A percentile compares a stretch with the other conserved stretches of the same genome.
These are phyloP conservation scores for Stomatorhinus walkeri DNA, from an alignment of 2,797 vertebrate species.

Conservation along the genomic window DNA sequence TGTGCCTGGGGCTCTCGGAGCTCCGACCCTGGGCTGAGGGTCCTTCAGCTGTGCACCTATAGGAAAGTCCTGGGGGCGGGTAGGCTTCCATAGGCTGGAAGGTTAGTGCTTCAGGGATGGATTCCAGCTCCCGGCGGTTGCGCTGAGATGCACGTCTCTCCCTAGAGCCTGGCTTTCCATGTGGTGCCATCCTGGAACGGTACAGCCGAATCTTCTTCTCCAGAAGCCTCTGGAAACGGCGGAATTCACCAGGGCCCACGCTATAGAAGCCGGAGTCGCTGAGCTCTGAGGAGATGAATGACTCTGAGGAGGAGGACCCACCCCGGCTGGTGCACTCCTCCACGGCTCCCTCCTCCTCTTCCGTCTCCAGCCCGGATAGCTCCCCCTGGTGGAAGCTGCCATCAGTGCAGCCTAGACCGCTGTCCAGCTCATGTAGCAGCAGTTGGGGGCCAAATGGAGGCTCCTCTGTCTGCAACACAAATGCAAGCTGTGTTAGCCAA, in stretches of 20 bases:
- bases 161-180: conserved; percentile 55
- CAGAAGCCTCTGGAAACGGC: conserved; percentile 65
- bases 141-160: conserved; percentile 62
- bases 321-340: conserved; percentile 59
- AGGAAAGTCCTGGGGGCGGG: conserved; percentile 36
- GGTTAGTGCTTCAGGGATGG: conserved; percentile 62
- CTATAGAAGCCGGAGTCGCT: conserved; percentile 66
- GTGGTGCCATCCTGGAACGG: conserved; percentile 56
- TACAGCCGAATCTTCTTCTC: conserved; percentile 66
- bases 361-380: conserved; percentile 61
- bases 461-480: conserved; percentile 55
- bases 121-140: conserved; percentile 64
- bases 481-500: background rate
- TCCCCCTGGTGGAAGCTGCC: conserved; percentile 65
- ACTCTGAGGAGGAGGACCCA: conserved; percentile 55
- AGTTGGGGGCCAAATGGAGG: conserved; percentile 54
- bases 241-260: conserved; percentile 61
- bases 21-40: conserved; percentile 63
- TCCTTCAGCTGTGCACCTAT: conserved; percentile 54
- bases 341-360: conserved; percentile 51
- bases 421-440: conserved; percentile 64
- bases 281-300: conserved; percentile 62
- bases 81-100: conserved; percentile 54
- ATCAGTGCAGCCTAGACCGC: conserved; percentile 63
- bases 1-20: conserved; percentile 60